A percentile compares a stretch with the other conserved stretches of the same genome.
These are phyloP conservation scores for Prunella himalayana DNA, from an alignment of 2,113 vertebrate genomes.

Conservation along the genomic window DNA sequence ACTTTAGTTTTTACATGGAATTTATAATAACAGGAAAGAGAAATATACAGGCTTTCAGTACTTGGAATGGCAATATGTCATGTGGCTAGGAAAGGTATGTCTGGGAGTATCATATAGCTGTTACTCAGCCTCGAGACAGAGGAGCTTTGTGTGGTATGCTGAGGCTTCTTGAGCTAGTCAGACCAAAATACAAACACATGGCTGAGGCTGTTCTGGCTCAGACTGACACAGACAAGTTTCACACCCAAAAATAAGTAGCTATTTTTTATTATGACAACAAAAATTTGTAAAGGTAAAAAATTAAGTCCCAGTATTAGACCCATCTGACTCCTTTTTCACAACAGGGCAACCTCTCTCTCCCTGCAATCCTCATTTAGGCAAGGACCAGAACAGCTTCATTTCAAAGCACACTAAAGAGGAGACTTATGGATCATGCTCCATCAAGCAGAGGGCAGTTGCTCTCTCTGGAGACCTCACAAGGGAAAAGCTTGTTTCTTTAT, in stretches of 20 bases:
- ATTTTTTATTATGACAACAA: slow-evolving; percentile 49
- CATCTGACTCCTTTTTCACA: neutral
- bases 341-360: neutral
- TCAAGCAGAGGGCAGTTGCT: neutral
- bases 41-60: slow-evolving; percentile 75
- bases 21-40: slow-evolving; percentile 80
- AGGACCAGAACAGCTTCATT: neutral
- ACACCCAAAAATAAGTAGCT: slow-evolving; percentile 48
- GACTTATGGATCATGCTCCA: neutral
- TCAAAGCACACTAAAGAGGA: neutral
- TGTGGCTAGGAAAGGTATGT: slow-evolving; percentile 75
- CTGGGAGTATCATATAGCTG: slow-evolving; percentile 78
- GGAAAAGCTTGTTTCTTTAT: neutral
- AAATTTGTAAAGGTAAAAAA: neutral
- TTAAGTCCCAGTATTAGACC: neutral
- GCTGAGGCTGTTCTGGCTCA: slow-evolving; percentile 32
- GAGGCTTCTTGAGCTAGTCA: slow-evolving; percentile 37
- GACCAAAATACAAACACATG: slow-evolving; percentile 59
- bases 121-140: slow-evolving; percentile 71
- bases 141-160: slow-evolving; percentile 68
- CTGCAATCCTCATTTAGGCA: neutral
- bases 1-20: slow-evolving; percentile 63
- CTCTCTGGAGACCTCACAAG: neutral
- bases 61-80: slow-evolving; percentile 70
- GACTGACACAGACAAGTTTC: slow-evolving; percentile 36